Base-by-base conservation (phyloP, 2,888 invertebrate species). In the Stenolophus ochropezus region DNA sequence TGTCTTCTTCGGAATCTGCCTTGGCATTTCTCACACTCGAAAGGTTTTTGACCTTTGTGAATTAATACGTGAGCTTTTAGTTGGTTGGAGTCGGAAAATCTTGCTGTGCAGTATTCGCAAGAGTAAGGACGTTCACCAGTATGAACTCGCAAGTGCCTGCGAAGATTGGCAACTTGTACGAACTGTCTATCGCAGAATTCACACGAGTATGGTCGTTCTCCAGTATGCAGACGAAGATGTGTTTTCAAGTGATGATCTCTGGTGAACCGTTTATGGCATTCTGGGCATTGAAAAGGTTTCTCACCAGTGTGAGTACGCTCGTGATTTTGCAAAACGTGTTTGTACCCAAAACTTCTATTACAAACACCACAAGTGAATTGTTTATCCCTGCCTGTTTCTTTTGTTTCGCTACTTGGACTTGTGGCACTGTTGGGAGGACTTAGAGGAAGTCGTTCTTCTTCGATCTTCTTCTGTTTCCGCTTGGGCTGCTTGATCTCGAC, bases 281-380 rank as follows among this genome's bases (percentile, higher is more conserved):
- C 96, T 27, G 94, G 94, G 87, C 97, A 97, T 88, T 96, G 96
- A 90, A 97, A 97, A 0, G 97, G 97, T 86, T 97, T 97, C 88
- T 97, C 97, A 0, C 97, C 97, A 0, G 97, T 97, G 88, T 97
- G 97, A 0, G 97, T 98, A 85, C 97, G 93, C 87, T 97, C 97
- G 89, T 97, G 97, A 88, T 97, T 97, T 89, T 97, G 97, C 73
- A 97, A 91, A 18, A 97, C 97, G 89, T 97, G 97, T 87, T 97
- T 97, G 91, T 97, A 97, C 69, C 97, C 97, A 87, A 97, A 97
- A 8, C 95, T 95, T 84, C 97, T 93, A 83, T 94, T 94, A 90
- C 97, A 97, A 65, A 96, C 93, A 78, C 94, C 94, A 89, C 97
- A 98, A 21, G 95, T 96, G 90, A 97, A 97, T 82, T 95, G 94